Evolutionary conservation across 1,140 invertebrate species (phyloP), one percentile per base, ranked within the genome.

Genomic region (Drosophila tsacasi): DNA sequence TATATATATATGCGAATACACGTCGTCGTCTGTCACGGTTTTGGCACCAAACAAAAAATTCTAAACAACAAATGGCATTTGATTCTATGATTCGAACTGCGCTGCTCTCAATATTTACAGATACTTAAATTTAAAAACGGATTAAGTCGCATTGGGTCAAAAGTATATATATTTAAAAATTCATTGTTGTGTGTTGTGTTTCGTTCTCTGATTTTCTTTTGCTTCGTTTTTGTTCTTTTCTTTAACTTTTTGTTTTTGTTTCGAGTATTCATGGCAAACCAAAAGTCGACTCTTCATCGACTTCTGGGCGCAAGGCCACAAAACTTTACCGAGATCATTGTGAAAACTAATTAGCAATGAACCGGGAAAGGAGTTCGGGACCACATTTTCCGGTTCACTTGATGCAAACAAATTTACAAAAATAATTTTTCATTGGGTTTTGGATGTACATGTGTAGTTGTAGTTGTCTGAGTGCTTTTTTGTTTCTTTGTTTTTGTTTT

Each of bases 321-420:
- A 92, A 92, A 92, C 91, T 91, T 89, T 91, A 92, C 91, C 91
- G 91, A 92, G 91, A 92, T 92, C 91, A 92, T 91, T 81, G 87
- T 92, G 91, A 92, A 92, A 92, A 92, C 91, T 92, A 92, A 89
- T 91, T 89, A 81, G 84, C 81, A 83, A 90, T 90, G 76, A 84
- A 79, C 66, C 63, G 46, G 54, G 50, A 52, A 73, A 39, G 44
- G 40, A 73, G 60, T 12, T 7, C 30, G 39, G 44, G 46, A 35
- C 37, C 13, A 19, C 30, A 17, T 39, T 50, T 69, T 49, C 54
- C 37, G 60, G 76, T 74, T 80, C 85, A 91, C 58, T 91, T 91
- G 79, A 68, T 64, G 90, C 77, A 90, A 89, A 87, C 68, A 91
- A 90, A 90, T 90, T 90, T 90, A 90, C 85, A 91, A 90, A 76